Base-by-base conservation (phyloP, 2,113 vertebrate species). In the Rhinolophus sinicus region DNA sequence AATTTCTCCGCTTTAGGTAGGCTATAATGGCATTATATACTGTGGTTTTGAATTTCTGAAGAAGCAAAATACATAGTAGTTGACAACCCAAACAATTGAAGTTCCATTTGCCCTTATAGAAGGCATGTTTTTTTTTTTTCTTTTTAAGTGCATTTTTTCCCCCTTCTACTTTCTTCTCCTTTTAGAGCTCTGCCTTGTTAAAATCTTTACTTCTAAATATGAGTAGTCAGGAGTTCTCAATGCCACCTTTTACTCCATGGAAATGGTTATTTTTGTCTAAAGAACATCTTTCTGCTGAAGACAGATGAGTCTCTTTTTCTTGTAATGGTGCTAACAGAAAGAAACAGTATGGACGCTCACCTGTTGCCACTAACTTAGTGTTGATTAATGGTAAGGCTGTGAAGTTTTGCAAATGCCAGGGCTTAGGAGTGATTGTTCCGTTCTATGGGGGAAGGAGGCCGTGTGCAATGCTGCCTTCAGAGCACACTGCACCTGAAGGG, bases 31-130 rank as follows among this genome's bases (percentile, higher is more conserved):
- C 96, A 88, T 97, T 97, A 90, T 14, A 70, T 93, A 96, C 89
- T 87, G 97, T 96, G 97, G 96, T 93, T 89, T 86, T 95, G 95
- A 97, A 96, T 97, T 98, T 97, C 98, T 97, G 92, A 98, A 96
- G 96, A 96, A 96, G 50, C 94, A 97, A 97, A 54, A 0, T 94
- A 70, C 76, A 52, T 38, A 97, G 93, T 78, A 64, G 54, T 81
- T 93, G 90, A 88, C 94, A 92, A 83, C 33, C 70, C 88, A 85
- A 92, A 94, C 62, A 86, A 72, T 67, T 76, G 62, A 54, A 56
- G 52, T 93, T 95, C 93, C 58, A 19, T 78, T 88, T 93, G 72
- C 89, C 72, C 73, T 93, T 96, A 52, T 75, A 30, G 82, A 96
- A 91, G 22, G 6, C n/a, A n/a, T n/a, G n/a, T n/a, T n/a, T n/a